A percentile compares a stretch with the other conserved stretches of the same genome.
These are phyloP conservation scores for Coboldia fuscipes DNA, from an alignment of 1,140 invertebrate genomes.

Conservation along the genomic window DNA sequence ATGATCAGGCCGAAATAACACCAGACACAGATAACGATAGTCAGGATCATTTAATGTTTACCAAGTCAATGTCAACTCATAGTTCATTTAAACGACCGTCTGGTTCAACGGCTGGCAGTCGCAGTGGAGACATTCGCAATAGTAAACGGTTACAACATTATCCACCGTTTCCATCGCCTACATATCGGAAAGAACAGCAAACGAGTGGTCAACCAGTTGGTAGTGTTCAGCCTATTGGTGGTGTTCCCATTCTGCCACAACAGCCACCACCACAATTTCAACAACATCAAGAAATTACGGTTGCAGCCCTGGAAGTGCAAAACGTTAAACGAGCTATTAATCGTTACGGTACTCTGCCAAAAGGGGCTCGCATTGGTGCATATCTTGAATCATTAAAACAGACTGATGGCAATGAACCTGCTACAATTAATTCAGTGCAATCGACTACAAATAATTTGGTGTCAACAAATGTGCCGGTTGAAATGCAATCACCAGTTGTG, in stretches of 20 bases:
- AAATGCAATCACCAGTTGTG: background rate
- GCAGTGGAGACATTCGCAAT: constrained; percentile 25
- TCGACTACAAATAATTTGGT: too few relatives aligned
- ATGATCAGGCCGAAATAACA: constrained; percentile 33
- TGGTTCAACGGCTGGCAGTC: constrained; percentile 29
- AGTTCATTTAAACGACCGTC: constrained; percentile 28
- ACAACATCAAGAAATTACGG: constrained; percentile 16
- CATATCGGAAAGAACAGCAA: too few relatives aligned
- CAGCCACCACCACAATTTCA: background rate
- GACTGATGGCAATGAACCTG: too few relatives aligned
- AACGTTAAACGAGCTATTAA: constrained; percentile 92
- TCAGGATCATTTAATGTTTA: constrained; percentile 14
- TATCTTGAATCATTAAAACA: constrained; percentile 81
- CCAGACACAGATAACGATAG: constrained; percentile 34
- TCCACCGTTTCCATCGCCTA: too few relatives aligned
- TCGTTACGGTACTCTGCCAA: constrained; percentile 89
- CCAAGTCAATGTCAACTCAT: constrained; percentile 10
- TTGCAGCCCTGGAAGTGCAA: constrained; percentile 84
- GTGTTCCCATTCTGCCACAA: background rate
- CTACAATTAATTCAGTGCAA: too few relatives aligned
- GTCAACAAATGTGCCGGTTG: background rate
- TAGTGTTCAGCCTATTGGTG: too few relatives aligned
- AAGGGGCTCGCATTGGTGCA: constrained; percentile 84
- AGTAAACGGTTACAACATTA: constrained; percentile 33
- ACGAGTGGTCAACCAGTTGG: too few relatives aligned